Evolutionary conservation across 2,113 vertebrate species (phyloP).

Genomic region (Corythornis cristatus): DNA sequence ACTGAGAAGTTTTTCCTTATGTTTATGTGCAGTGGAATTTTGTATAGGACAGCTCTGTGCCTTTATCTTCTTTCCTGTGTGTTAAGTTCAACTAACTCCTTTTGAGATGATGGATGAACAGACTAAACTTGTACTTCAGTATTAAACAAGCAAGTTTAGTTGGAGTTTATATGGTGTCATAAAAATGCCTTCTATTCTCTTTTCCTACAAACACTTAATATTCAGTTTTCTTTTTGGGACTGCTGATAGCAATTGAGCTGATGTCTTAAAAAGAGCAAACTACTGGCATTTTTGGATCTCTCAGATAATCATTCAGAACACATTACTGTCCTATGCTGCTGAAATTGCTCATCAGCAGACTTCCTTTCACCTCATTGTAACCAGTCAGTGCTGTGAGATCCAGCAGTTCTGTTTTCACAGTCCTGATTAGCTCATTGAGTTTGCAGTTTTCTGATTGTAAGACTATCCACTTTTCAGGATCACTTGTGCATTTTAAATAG

Average conservation of each 20-base stretch:
- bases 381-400: neutral
- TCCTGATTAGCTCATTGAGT: neutral
- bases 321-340: neutral
- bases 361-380: conserved; percentile 1
- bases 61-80: neutral
- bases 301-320: neutral
- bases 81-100: neutral
- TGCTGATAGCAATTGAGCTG: neutral
- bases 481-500: neutral
- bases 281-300: neutral
- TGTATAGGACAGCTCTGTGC: neutral
- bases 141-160: neutral
- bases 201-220: neutral
- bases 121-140: neutral
- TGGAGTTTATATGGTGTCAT: neutral
- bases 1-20: too few relatives aligned
- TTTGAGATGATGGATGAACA: neutral
- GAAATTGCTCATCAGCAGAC: neutral
- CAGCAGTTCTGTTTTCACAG: neutral
- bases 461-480: conserved; percentile 6
- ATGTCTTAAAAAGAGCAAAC: neutral
- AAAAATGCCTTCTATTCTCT: neutral
- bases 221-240: neutral
- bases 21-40: neutral
- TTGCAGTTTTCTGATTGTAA: conserved; percentile 8